Percentiles rank a stretch among this genome's conserved stretches.
These are phyloP conservation scores for Nematopogon swammerdamellus DNA, from an alignment of 2,888 invertebrate species.

Conservation along the genomic window DNA sequence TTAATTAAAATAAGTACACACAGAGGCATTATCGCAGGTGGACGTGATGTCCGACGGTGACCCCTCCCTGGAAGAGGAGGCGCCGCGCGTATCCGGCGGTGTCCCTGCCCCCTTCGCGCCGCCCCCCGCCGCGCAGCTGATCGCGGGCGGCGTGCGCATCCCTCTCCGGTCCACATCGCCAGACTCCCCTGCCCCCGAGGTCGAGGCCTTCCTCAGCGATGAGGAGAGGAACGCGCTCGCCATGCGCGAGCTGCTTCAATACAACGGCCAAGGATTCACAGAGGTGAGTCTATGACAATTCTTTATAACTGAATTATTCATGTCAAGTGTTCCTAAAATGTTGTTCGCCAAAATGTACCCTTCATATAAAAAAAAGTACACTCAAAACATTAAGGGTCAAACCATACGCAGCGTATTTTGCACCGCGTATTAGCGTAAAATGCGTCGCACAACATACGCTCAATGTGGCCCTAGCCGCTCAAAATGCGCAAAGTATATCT, in stretches of 20 bases:
- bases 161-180: neutral
- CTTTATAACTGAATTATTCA: too few species aligned
- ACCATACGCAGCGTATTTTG: too few species aligned
- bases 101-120: constrained; percentile 1
- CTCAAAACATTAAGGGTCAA: too few species aligned
- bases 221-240: constrained; percentile 45
- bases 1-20: too few species aligned
- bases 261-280: constrained; percentile 36
- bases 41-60: constrained; percentile 54
- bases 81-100: constrained; percentile 18
- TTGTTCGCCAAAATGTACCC: too few species aligned
- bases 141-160: constrained; percentile 1
- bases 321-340: too few species aligned
- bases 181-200: constrained; percentile 21
- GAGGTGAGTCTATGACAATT: constrained; percentile 22
- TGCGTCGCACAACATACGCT: too few species aligned
- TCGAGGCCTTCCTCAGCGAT: constrained; percentile 39
- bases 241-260: constrained; percentile 37
- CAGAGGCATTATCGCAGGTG: too few species aligned
- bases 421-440: too few species aligned
- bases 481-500: too few species aligned
- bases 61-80: constrained; percentile 49
- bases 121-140: constrained; percentile 2
- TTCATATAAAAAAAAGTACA: too few species aligned
- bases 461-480: too few species aligned